phyloP scores from a whole-genome alignment of 64 coral and sea anemone genomes.

The Actinia equina region DNA sequence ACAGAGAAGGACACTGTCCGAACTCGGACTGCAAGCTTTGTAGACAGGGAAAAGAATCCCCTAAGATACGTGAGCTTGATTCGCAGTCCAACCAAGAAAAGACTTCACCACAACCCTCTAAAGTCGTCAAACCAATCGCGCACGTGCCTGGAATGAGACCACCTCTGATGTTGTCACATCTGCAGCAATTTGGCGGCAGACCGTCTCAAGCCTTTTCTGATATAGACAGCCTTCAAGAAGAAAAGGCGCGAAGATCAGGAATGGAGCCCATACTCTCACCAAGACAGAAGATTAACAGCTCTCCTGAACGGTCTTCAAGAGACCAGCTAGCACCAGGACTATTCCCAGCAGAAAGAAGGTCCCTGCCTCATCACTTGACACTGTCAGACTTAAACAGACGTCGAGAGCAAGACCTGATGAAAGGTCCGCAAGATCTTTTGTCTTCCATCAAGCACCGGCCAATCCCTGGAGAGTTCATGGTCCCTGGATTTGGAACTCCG shows the following conservation, averaged over 20 bases:
- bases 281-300: conserved; percentile 30
- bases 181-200: conserved; percentile 69
- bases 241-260: conserved; percentile 63
- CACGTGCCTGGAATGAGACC: conserved; percentile 90
- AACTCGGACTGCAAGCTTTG: conserved; percentile 57
- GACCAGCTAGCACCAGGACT: conserved; percentile 44
- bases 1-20: conserved; percentile 50
- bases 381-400: conserved; percentile 88
- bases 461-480: conserved; percentile 49
- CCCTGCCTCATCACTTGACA: conserved; percentile 60
- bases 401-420: conserved; percentile 67
- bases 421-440: conserved; percentile 33
- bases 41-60: conserved; percentile 54
- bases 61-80: conserved; percentile 49
- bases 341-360: conserved; percentile 43
- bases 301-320: conserved; percentile 64
- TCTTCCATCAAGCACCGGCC: conserved; percentile 29
- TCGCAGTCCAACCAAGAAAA: conserved; percentile 38
- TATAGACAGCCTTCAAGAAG: conserved; percentile 55
- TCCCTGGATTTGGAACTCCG: conserved; percentile 50
- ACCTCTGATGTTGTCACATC: conserved; percentile 82
- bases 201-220: conserved; percentile 40
- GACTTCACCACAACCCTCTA: conserved; percentile 58
- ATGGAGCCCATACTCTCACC: conserved; percentile 54
- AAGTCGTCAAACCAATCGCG: conserved; percentile 90